These are phyloP conservation scores for Chaetodon trifascialis DNA, from an alignment of 2,113 vertebrate species.

Conservation along the genomic window DNA sequence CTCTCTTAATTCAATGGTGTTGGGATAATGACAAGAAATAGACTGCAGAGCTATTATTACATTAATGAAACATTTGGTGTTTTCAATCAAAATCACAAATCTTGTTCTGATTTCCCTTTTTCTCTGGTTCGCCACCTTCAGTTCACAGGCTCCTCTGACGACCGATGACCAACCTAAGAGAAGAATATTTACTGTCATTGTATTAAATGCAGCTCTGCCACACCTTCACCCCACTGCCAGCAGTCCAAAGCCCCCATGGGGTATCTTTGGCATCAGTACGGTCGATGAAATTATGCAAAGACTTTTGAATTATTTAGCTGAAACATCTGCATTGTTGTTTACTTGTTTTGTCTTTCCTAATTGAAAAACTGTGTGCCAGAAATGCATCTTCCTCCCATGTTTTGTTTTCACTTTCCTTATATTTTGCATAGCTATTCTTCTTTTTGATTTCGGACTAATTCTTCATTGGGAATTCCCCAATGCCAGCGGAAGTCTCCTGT, in stretches of 20 bases:
- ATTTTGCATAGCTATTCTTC: neutral
- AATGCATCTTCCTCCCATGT: neutral
- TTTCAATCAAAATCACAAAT: neutral
- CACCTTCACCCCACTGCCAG: neutral
- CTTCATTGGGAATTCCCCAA: neutral
- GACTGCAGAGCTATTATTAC: neutral
- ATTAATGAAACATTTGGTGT: conserved; percentile 4
- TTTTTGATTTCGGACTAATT: neutral
- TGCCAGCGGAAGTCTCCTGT: neutral
- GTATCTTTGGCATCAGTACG: neutral
- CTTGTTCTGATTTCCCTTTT: neutral
- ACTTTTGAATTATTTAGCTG: conserved; percentile 55
- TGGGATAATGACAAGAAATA: neutral
- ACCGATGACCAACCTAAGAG: neutral
- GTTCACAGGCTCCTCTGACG: neutral
- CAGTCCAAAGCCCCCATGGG: conserved; percentile 12
- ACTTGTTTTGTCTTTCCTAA: conserved; percentile 32
- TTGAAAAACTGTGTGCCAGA: conserved; percentile 28
- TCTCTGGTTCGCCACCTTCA: neutral
- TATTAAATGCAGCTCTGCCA: neutral
- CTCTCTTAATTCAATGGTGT: neutral
- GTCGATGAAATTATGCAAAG: neutral
- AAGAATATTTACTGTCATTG: neutral
- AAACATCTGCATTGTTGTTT: conserved; percentile 64
- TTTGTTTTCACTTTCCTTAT: neutral